Conservation (phyloP, 1,140 invertebrate genomes). For the Globodera ellingtonae region DNA sequence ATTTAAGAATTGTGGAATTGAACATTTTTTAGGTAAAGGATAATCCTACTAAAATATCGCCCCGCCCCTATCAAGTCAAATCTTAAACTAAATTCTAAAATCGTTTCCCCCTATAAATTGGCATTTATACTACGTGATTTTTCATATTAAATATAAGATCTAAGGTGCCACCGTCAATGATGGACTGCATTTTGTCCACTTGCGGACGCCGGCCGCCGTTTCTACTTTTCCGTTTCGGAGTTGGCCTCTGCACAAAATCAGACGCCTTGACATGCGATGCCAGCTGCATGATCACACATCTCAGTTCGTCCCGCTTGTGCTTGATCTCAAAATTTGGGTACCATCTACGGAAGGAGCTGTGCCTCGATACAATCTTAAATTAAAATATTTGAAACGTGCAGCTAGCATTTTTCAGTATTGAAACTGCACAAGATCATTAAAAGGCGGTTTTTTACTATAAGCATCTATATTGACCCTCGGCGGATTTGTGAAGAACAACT, state of each 20-base stretch:
- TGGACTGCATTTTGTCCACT: constrained; percentile 21
- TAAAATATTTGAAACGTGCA: constrained; percentile 4
- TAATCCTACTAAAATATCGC: too few species aligned
- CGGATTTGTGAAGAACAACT: constrained; percentile 78
- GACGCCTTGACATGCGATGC: constrained; percentile 30
- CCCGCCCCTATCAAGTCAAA: too few species aligned
- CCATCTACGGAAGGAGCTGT: constrained; percentile 29
- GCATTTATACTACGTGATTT: too few species aligned
- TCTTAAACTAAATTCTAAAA: too few species aligned
- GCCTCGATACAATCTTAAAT: constrained; percentile 10
- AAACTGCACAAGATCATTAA: neutral
- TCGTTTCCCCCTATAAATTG: too few species aligned
- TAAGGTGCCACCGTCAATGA: constrained; percentile 12
- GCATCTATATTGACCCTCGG: constrained; percentile 36
- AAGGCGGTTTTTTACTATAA: neutral
- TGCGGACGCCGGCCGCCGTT: neutral
- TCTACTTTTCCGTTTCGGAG: constrained; percentile 17
- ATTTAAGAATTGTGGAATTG: too few species aligned
- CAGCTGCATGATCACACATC: constrained; percentile 30
- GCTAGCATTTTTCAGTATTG: neutral
- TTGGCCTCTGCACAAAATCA: constrained; percentile 26
- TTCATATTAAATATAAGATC: neutral
- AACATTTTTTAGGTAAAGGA: too few species aligned
- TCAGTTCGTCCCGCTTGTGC: constrained; percentile 41
- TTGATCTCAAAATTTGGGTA: constrained; percentile 41